These are phyloP conservation scores for Agriotes lineatus DNA, from an alignment of 2,888 invertebrate genomes.

Conservation along the genomic window DNA sequence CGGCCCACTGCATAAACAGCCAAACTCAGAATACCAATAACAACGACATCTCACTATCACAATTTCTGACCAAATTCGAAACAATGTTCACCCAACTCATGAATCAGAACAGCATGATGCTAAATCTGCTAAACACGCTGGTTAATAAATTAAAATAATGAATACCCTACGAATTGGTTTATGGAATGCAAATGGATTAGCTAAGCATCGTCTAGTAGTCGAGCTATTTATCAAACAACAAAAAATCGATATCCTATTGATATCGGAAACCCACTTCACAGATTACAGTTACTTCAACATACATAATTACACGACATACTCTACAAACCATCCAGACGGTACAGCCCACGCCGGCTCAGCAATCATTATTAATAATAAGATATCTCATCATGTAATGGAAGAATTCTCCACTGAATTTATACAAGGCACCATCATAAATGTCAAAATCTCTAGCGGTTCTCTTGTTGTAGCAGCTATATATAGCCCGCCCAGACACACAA, in stretches of 20 bases:
- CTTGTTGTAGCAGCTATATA: conserved; percentile 16
- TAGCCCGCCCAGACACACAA: too few relatives aligned
- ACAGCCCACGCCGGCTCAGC: conserved; percentile 40
- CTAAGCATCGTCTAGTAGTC: conserved; percentile 18
- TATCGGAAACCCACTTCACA: conserved; percentile 45
- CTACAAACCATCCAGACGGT: conserved; percentile 33
- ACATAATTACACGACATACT: conserved; percentile 32
- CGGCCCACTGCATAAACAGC: neutral
- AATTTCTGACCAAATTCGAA: conserved; percentile 19
- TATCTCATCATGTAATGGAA: conserved; percentile 35
- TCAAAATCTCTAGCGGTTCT: conserved; percentile 20
- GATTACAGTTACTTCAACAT: conserved; percentile 32
- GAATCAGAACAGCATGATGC: conserved; percentile 22
- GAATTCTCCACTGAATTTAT: conserved; percentile 34
- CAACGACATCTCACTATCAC: conserved; percentile 16
- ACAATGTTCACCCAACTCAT: conserved; percentile 23
- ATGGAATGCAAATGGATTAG: conserved; percentile 17
- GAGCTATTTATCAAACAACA: conserved; percentile 25
- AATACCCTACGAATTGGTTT: conserved; percentile 10
- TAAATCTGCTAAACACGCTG: conserved; percentile 24
- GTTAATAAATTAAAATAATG: conserved; percentile 18
- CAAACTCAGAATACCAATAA: neutral
- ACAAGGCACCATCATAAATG: conserved; percentile 25
- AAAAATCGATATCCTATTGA: conserved; percentile 38
- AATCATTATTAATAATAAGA: conserved; percentile 40